Evolutionary conservation across 53 echinoderm and acorn worm genomes (phyloP), one percentile per base, ranked within the genome.

Genomic region (Zoroaster sp.): DNA sequence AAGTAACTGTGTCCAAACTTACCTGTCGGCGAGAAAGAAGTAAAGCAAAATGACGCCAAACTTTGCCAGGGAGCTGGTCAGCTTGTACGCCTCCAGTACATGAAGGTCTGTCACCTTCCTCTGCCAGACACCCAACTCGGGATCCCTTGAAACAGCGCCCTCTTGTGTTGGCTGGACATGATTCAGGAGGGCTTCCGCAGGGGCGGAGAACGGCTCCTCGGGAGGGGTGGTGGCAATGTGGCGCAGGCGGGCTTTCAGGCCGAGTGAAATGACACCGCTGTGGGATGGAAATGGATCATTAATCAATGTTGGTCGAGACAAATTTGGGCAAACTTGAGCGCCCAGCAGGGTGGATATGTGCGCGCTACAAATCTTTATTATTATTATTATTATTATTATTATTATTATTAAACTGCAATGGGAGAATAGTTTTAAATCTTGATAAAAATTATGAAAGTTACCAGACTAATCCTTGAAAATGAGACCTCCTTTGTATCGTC

Each of bases 1-100:
- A n/a, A n/a, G n/a, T n/a, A n/a, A n/a, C n/a, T n/a, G 39, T 83
- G 43, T 4, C 4, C 38, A 69, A 68, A 18, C 72, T 18, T 72
- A 97, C 97, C 97, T 94, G 73, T 97, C 97, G 87, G 95, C 94
- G 0, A 97, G 75, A 35, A 93, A 95, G 54, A 95, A 92, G 66
- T 97, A 97, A 4, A 80, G 20, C 94, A 97, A 80, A 32, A 97
- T 93, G 23, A 97, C 2, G 28, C 97, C 97, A 88, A 94, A 97
- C 81, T 94, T 95, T 14, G 94, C 94, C 51, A 97, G 44, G 45
- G 87, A 80, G 45, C 92, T 90, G 13, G 74, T 93, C 43, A 93
- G 75, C n/a, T 88, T 63, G 63, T 91, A 90, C 1, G 83, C 88
- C 65, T 88, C 39, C 35, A 89, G 1, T 2, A 82, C 65, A 8